These are phyloP conservation scores for Volucella zonaria DNA, from an alignment of 2,888 invertebrate genomes.

Conservation along the genomic window DNA sequence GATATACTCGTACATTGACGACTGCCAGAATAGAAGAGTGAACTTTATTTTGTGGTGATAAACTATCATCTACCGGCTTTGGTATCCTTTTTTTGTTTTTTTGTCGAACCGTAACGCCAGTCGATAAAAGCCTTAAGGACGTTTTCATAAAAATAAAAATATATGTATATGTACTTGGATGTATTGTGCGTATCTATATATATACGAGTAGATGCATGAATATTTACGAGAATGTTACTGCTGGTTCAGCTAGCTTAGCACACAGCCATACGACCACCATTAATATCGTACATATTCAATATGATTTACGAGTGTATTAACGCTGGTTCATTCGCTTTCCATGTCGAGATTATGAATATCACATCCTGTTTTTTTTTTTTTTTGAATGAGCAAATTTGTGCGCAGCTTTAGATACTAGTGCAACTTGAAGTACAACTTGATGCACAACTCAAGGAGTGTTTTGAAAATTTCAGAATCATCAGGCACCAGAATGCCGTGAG, in stretches of 20 bases:
- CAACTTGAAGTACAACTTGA: constrained; percentile 7
- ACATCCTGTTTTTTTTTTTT: constrained; percentile 9
- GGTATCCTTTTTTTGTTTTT: background rate
- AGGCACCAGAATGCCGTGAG: no score
- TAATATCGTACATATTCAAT: constrained; percentile 42
- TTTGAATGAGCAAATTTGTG: constrained; percentile 4
- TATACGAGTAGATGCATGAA: background rate
- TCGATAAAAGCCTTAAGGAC: background rate
- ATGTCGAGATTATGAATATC: constrained; percentile 36
- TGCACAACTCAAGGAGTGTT: no score
- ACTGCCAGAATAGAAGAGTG: constrained; percentile 40
- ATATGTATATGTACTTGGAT: background rate
- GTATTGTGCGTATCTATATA: no score
- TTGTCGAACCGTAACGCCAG: background rate
- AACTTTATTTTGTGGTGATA: constrained; percentile 65
- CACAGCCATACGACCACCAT: constrained; percentile 53
- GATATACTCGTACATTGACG: constrained; percentile 26
- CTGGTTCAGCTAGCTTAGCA: constrained; percentile 10
- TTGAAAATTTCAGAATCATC: no score
- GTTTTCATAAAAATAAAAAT: no score
- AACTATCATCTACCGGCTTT: constrained; percentile 48
- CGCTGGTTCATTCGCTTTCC: constrained; percentile 33
- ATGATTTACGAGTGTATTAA: constrained; percentile 68
- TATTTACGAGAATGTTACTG: background rate
- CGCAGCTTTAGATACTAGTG: constrained; percentile 17